A percentile compares a stretch with the other conserved stretches of the same genome.
These are phyloP conservation scores for Andrena minutula DNA, from an alignment of 2,888 invertebrate species.

Conservation along the genomic window DNA sequence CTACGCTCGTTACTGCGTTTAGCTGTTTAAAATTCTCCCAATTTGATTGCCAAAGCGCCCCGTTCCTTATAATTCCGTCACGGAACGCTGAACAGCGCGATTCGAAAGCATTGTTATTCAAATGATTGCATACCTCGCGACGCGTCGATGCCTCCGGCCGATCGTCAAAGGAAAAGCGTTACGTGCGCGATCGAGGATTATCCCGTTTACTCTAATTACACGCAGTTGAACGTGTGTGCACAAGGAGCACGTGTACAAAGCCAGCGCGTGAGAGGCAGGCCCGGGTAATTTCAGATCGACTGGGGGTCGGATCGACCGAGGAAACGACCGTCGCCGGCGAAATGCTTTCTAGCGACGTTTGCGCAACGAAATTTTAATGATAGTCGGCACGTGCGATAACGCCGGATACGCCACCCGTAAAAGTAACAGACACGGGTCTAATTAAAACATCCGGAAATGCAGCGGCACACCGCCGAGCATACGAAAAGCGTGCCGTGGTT, in stretches of 20 bases:
- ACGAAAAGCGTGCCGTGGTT: background rate
- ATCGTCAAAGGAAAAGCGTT: background rate
- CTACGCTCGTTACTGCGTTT: background rate
- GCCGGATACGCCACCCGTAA: slow-evolving; percentile 35
- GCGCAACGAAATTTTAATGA: slow-evolving; percentile 55
- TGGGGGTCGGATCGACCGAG: slow-evolving; percentile 10
- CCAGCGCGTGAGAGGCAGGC: background rate
- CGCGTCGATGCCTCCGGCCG: background rate
- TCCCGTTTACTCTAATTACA: background rate
- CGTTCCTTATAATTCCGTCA: background rate
- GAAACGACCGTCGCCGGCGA: slow-evolving; percentile 33
- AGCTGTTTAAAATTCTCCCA: slow-evolving; percentile 14
- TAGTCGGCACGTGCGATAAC: slow-evolving; percentile 49
- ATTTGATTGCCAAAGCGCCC: background rate
- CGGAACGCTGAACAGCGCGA: background rate
- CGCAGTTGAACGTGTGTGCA: background rate
- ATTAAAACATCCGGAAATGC: slow-evolving; percentile 66
- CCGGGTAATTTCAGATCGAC: background rate
- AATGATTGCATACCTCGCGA: slow-evolving; percentile 18
- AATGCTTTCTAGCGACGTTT: slow-evolving; percentile 58
- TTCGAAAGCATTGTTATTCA: slow-evolving; percentile 21
- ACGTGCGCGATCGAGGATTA: background rate
- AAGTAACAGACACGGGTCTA: slow-evolving; percentile 30
- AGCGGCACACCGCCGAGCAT: slow-evolving; percentile 13
- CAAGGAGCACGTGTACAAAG: background rate